Evolutionary conservation across 1,140 invertebrate genomes (phyloP).

Genomic region (Drosophila navojoa): DNA sequence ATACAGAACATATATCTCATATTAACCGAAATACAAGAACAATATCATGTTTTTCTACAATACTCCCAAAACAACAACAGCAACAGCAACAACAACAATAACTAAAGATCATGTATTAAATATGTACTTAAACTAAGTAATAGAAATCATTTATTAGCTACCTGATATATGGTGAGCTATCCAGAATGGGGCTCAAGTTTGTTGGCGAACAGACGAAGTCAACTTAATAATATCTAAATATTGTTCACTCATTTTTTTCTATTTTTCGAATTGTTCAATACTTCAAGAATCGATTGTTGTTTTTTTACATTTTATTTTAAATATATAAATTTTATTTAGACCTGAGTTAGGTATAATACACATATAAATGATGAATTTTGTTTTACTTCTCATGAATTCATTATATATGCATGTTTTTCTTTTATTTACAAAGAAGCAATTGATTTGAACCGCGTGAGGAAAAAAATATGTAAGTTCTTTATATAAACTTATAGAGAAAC

Average conservation of each 20-base stretch:
- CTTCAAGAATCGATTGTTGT: conserved; percentile 56
- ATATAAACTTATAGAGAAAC: conserved; percentile 54
- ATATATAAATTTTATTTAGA: conserved; percentile 57
- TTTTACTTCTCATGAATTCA: conserved; percentile 20
- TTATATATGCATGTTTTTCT: conserved; percentile 21
- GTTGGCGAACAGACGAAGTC: conserved; percentile 32
- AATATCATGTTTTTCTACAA: conserved; percentile 23
- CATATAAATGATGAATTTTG: conserved; percentile 29
- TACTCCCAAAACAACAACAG: conserved; percentile 25
- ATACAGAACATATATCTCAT: conserved; percentile 46
- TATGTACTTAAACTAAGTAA: conserved; percentile 62
- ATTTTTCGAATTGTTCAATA: conserved; percentile 58
- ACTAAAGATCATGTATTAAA: conserved; percentile 63
- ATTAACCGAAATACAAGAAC: conserved; percentile 30
- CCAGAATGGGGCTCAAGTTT: conserved; percentile 28
- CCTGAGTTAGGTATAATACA: conserved; percentile 19
- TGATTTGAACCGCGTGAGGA: conserved; percentile 49
- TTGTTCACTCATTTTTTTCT: conserved; percentile 70
- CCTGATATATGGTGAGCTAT: conserved; percentile 14
- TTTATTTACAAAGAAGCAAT: conserved; percentile 26
- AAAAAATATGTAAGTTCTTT: conserved; percentile 55
- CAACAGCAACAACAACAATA: conserved; percentile 35
- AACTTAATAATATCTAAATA: conserved; percentile 35
- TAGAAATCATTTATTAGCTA: conserved; percentile 29
- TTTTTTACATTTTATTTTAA: conserved; percentile 59